A percentile compares a stretch with the other conserved stretches of the same genome.
Evolutionary conservation across 30 jellyfish, hydroid and myxozoan genomes (phyloP).

Genomic region (Aurelia coerulea): DNA sequence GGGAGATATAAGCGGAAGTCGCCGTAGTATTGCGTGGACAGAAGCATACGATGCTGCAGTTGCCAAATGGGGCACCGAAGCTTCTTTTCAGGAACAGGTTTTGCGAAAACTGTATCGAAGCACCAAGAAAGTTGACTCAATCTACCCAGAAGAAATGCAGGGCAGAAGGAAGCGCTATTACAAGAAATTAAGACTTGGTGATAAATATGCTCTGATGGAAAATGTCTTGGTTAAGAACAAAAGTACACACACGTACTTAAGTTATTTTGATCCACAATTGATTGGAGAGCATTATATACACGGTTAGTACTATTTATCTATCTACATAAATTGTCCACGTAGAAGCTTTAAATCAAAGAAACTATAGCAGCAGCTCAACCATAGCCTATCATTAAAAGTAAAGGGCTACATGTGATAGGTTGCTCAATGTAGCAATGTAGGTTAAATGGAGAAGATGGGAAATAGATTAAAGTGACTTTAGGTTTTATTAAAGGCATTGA

Average conservation of each 20-base stretch:
- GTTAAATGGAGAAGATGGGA: no score
- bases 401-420: no score
- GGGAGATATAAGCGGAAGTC: conserved; percentile 37
- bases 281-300: conserved; percentile 66
- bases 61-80: conserved; percentile 57
- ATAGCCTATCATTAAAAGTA: no score
- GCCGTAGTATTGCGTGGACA: conserved; percentile 57
- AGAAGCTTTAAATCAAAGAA: no score
- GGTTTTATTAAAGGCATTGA: no score
- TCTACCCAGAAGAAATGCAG: conserved; percentile 48
- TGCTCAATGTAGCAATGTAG: no score
- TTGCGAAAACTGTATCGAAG: conserved; percentile 29
- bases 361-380: no score
- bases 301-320: conserved; percentile 19
- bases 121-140: conserved; percentile 51
- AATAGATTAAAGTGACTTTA: no score
- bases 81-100: conserved; percentile 69
- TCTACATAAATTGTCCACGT: no score
- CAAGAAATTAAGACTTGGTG: conserved; percentile 53
- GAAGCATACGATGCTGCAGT: conserved; percentile 58
- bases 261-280: conserved; percentile 58
- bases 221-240: conserved; percentile 54
- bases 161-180: conserved; percentile 41
- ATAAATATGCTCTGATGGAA: conserved; percentile 47
- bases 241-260: conserved; percentile 53